A percentile compares a stretch with the other conserved stretches of the same genome.
Evolutionary conservation across 2,888 invertebrate genomes (phyloP).

Genomic region (Ryuthela nishihirai): DNA sequence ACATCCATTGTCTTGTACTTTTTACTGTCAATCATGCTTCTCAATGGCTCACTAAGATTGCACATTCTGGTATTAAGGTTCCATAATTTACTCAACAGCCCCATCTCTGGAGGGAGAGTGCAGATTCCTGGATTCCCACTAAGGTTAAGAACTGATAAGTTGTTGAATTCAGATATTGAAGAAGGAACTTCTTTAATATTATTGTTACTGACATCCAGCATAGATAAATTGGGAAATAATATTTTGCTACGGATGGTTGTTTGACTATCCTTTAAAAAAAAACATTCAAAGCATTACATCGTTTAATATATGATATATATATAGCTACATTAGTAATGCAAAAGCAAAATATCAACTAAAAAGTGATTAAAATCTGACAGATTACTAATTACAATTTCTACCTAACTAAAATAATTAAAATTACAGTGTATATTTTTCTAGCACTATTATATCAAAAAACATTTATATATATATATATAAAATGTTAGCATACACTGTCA

Average conservation of each 20-base stretch:
- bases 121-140: constrained; percentile 79
- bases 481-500: too few species aligned
- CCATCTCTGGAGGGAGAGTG: constrained; percentile 92
- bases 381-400: too few species aligned
- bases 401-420: too few species aligned
- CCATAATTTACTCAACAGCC: constrained; percentile 90
- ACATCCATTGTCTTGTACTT: constrained; percentile 91
- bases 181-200: constrained; percentile 70
- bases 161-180: constrained; percentile 76
- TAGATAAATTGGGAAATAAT: constrained; percentile 88
- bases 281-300: too few species aligned
- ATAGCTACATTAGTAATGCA: too few species aligned
- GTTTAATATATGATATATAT: too few species aligned
- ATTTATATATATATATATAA: too few species aligned
- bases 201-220: constrained; percentile 92
- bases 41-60: constrained; percentile 77
- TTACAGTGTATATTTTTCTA: too few species aligned
- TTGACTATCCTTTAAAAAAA: constrained; percentile 14
- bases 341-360: too few species aligned
- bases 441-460: too few species aligned
- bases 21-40: constrained; percentile 83
- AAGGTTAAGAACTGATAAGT: constrained; percentile 89
- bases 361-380: too few species aligned
- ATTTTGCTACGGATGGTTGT: constrained; percentile 51
- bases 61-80: constrained; percentile 91